Evolutionary conservation across 2,797 vertebrate species (phyloP).

Genomic region (Glossophaga mutica): DNA sequence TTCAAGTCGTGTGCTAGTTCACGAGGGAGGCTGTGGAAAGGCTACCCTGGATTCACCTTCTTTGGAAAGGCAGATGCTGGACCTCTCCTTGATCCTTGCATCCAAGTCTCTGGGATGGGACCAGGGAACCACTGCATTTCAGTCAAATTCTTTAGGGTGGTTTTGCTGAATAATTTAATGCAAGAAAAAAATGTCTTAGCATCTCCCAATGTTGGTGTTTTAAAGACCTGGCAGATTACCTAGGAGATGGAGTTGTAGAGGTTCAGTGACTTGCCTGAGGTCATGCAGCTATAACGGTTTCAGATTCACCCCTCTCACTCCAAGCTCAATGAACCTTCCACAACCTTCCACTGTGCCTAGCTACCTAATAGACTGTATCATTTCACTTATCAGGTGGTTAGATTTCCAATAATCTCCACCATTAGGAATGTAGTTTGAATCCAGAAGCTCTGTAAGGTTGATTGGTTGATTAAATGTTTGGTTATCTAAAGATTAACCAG

Average conservation of each 20-base stretch:
- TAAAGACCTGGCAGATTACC: not conserved
- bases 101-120: not conserved
- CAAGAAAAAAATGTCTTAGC: not conserved
- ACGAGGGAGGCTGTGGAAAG: not conserved
- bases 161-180: not conserved
- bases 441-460: conserved; percentile 31
- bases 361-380: not conserved
- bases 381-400: conserved; percentile 39
- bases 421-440: conserved; percentile 30
- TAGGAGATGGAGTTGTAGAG: not conserved
- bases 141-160: not conserved
- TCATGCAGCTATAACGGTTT: not conserved
- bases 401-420: conserved; percentile 31
- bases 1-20: not conserved
- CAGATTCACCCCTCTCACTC: not conserved
- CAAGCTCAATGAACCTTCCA: not conserved
- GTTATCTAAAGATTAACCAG: conserved; percentile 50
- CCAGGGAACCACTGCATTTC: not conserved
- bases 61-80: not conserved
- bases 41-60: not conserved
- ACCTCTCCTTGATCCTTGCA: not conserved
- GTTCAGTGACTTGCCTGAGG: conserved; percentile 52
- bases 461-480: conserved; percentile 59
- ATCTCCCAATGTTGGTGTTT: not conserved
- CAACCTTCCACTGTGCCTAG: not conserved